phyloP scores from a whole-genome alignment of 2,113 vertebrate species.

The Columba livia region DNA sequence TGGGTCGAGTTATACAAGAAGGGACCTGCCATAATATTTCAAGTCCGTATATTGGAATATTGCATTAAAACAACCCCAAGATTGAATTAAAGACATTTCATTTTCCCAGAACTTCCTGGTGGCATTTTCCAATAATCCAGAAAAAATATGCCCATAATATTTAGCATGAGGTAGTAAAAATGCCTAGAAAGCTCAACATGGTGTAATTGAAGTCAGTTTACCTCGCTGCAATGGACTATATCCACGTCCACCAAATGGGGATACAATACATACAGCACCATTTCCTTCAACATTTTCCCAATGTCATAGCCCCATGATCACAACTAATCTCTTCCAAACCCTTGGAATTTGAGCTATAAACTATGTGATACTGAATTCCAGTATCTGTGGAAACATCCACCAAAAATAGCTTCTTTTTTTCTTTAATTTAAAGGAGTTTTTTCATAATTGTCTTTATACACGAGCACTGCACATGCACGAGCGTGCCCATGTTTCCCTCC shows the following conservation, averaged over 20 bases:
- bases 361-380: background rate
- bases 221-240: background rate
- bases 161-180: background rate
- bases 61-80: background rate
- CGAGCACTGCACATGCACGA: background rate
- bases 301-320: background rate
- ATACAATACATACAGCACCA: background rate
- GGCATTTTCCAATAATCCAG: background rate
- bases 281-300: background rate
- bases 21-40: background rate
- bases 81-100: background rate
- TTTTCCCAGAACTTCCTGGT: background rate
- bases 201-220: background rate
- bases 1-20: background rate
- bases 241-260: background rate
- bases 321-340: background rate
- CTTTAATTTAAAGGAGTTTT: background rate
- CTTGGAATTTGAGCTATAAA: background rate
- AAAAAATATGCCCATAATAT: background rate
- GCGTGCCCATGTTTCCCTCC: accelerated
- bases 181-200: background rate
- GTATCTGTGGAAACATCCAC: background rate
- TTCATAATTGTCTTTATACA: background rate
- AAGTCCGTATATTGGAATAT: background rate
- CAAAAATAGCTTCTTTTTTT: no score